Conservation (phyloP, 2,113 vertebrate species). For the Nothobranchius furzeri region DNA sequence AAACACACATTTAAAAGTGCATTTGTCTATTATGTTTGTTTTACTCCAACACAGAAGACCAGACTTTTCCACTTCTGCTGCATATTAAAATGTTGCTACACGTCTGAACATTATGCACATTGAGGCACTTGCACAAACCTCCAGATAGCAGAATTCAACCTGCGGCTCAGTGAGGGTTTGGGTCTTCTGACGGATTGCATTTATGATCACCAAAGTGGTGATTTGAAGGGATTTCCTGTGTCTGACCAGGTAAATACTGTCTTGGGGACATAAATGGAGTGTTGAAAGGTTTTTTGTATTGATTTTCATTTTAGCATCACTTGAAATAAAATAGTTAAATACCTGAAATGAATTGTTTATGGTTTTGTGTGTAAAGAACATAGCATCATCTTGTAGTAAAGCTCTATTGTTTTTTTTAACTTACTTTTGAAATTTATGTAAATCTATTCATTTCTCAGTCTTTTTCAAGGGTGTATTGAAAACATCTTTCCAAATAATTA, state of each 20-base stretch:
- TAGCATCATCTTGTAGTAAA: too few species aligned
- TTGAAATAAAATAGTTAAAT: conserved; percentile 72
- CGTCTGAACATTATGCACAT: conserved; percentile 31
- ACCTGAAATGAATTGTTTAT: conserved; percentile 11
- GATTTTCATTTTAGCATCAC: conserved; percentile 61
- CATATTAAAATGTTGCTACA: conserved; percentile 11
- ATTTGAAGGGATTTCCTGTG: conserved; percentile 17
- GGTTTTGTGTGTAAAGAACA: background rate
- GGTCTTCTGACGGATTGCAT: conserved; percentile 8
- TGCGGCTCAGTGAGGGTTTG: background rate
- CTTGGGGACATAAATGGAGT: conserved; percentile 52
- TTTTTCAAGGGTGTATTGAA: too few species aligned
- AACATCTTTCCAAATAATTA: too few species aligned
- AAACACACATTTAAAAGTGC: conserved; percentile 41
- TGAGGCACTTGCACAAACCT: conserved; percentile 6
- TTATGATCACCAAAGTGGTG: conserved; percentile 20
- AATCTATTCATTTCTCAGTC: too few species aligned
- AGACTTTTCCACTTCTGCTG: background rate
- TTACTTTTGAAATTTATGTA: too few species aligned
- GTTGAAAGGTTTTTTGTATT: conserved; percentile 51
- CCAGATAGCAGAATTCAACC: background rate
- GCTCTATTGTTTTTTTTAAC: too few species aligned
- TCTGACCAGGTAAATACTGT: background rate
- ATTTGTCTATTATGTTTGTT: conserved; percentile 25
- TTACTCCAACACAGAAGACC: conserved; percentile 32